These are phyloP conservation scores for Lonchura striata DNA, from an alignment of 2,113 vertebrate genomes.

Conservation along the genomic window DNA sequence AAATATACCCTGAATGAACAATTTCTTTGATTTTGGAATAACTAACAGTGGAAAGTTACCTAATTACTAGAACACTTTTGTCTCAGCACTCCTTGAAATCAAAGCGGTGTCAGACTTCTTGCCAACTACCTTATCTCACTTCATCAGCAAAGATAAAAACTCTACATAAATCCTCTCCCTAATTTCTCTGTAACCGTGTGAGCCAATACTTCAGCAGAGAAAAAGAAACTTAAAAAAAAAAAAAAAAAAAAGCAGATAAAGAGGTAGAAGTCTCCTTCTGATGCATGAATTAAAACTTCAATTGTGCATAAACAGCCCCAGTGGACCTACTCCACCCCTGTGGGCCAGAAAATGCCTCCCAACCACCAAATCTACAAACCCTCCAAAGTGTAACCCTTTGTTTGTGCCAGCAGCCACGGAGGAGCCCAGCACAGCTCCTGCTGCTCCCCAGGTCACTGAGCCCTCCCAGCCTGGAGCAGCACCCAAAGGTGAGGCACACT, in stretches of 20 bases:
- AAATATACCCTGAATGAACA: background rate
- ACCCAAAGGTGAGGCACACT: background rate
- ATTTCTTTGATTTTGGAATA: background rate
- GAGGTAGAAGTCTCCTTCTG: background rate
- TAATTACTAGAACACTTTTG: slow-evolving; percentile 43
- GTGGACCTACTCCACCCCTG: background rate
- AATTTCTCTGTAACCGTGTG: background rate
- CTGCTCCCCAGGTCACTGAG: background rate
- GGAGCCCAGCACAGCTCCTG: background rate
- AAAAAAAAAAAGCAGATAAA: background rate
- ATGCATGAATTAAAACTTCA: background rate
- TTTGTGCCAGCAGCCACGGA: background rate
- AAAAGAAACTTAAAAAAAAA: background rate
- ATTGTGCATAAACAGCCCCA: background rate
- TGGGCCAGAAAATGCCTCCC: background rate
- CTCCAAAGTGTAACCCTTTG: rapidly evolving
- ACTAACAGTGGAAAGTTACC: slow-evolving; percentile 49
- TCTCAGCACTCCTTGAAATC: slow-evolving; percentile 46
- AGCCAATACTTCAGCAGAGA: background rate
- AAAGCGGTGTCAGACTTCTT: slow-evolving; percentile 24
- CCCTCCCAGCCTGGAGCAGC: background rate
- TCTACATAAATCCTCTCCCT: background rate
- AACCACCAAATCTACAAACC: background rate
- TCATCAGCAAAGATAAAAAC: slow-evolving; percentile 39
- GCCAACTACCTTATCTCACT: slow-evolving; percentile 39